Conservation (phyloP, 2,797 vertebrate species). For the Anguilla pacifica region DNA sequence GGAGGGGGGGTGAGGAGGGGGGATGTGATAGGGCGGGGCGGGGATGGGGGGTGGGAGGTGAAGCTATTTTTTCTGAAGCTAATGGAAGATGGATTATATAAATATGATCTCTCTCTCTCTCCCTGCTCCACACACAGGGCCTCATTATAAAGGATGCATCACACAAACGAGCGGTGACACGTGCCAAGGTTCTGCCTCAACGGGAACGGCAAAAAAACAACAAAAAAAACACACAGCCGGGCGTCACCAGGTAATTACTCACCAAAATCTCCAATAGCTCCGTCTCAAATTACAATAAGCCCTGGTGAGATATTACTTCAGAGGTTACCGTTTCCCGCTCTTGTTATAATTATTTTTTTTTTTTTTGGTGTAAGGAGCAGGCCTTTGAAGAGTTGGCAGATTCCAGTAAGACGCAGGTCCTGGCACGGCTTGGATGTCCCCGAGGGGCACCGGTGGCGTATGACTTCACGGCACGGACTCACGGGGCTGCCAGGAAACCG, state of each 20-base stretch:
- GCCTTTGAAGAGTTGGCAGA: neutral
- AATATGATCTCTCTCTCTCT: constrained; percentile 1
- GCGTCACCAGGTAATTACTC: neutral
- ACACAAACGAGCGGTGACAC: neutral
- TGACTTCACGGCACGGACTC: neutral
- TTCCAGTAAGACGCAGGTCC: neutral
- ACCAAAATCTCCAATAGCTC: neutral
- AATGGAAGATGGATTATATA: neutral
- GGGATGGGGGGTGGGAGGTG: no score
- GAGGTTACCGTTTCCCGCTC: neutral
- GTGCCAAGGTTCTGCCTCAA: neutral
- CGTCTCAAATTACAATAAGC: neutral
- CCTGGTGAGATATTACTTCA: neutral
- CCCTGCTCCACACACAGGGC: neutral
- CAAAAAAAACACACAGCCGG: neutral
- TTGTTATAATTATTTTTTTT: no score
- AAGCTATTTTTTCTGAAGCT: neutral
- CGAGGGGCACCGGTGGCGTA: neutral
- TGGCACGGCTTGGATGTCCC: neutral
- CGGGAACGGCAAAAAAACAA: neutral
- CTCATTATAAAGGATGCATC: neutral
- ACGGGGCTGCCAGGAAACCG: neutral
- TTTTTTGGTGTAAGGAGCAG: neutral
- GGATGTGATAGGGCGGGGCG: neutral
- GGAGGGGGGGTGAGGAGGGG: neutral